Evolutionary conservation across 2,113 vertebrate species (phyloP).

Genomic region (Brachyhypopomus gauderio): DNA sequence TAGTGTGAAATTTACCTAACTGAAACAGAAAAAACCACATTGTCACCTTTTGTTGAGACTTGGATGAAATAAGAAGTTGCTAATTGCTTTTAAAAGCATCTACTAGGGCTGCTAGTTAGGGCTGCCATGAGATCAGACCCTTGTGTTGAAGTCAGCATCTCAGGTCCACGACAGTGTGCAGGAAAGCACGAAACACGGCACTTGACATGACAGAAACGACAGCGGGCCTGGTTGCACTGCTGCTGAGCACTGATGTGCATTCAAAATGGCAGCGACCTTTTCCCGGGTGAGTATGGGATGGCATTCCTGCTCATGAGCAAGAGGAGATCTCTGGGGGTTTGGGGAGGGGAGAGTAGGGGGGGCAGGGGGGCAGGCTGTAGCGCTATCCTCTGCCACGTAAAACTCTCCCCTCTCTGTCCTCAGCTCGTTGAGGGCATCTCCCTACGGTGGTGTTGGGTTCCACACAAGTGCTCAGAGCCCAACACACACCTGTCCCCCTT

Average conservation of each 20-base stretch:
- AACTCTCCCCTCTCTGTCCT: conserved; percentile 40
- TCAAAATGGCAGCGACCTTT: conserved; percentile 6
- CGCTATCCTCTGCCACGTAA: not conserved
- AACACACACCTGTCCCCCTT: conserved; percentile 59
- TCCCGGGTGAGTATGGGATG: not conserved
- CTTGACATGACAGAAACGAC: conserved; percentile 5
- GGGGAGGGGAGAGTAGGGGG: not conserved
- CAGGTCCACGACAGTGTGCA: not conserved
- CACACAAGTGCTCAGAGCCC: conserved; percentile 52
- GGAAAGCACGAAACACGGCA: not conserved
- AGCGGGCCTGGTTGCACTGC: not conserved
- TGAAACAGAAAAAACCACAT: not conserved
- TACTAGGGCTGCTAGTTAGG: not conserved
- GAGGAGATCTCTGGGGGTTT: not conserved
- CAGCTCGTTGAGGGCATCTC: conserved; percentile 49
- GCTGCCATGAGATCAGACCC: not conserved
- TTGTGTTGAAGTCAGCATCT: not conserved
- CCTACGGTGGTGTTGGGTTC: conserved; percentile 56
- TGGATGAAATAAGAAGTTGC: not conserved
- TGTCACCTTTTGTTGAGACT: not conserved
- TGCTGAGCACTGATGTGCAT: not conserved
- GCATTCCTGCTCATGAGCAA: not conserved
- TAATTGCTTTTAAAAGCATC: conserved; percentile 35
- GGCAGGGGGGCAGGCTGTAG: not conserved
- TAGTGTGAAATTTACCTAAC: not conserved